Percentiles rank a stretch among this genome's conserved stretches.
Conservation (phyloP, 2,888 invertebrate species). For the Megalurothrips usitatus region DNA sequence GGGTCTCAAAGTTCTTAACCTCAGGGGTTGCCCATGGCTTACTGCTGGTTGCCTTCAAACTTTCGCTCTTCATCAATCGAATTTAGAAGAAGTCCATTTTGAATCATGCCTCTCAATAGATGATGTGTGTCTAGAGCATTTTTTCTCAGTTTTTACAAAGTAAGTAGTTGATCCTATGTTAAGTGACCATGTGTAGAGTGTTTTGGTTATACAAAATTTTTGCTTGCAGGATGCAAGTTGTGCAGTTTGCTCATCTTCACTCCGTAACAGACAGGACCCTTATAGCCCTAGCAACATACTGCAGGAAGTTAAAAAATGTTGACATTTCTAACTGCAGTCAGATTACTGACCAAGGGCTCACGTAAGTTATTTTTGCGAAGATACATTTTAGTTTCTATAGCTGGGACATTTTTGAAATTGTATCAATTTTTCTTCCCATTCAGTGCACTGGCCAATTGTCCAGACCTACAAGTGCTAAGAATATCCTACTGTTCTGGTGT, state of each 20-base stretch:
- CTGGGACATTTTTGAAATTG: neutral
- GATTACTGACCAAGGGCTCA: neutral
- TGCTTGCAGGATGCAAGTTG: neutral
- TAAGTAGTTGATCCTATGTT: neutral
- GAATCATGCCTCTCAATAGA: neutral
- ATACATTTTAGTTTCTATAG: neutral
- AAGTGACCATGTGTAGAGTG: too few species aligned
- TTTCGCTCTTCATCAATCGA: neutral
- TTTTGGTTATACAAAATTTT: neutral
- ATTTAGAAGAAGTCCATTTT: conserved; percentile 2
- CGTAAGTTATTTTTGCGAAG: neutral
- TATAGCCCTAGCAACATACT: conserved; percentile 6
- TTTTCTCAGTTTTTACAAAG: neutral
- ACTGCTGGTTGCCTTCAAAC: conserved; percentile 2
- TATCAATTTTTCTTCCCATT: neutral
- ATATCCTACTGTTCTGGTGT: neutral
- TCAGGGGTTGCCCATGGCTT: conserved; percentile 1
- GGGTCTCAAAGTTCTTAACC: conserved; percentile 2
- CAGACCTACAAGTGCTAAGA: neutral
- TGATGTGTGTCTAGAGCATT: neutral
- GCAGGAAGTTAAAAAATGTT: neutral
- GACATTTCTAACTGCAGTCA: conserved; percentile 5
- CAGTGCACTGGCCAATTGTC: neutral
- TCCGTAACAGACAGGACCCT: neutral
- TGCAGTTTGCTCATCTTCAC: conserved; percentile 2